Base-by-base conservation (phyloP, 2,113 vertebrate genomes). In the Megalops atlanticus region DNA sequence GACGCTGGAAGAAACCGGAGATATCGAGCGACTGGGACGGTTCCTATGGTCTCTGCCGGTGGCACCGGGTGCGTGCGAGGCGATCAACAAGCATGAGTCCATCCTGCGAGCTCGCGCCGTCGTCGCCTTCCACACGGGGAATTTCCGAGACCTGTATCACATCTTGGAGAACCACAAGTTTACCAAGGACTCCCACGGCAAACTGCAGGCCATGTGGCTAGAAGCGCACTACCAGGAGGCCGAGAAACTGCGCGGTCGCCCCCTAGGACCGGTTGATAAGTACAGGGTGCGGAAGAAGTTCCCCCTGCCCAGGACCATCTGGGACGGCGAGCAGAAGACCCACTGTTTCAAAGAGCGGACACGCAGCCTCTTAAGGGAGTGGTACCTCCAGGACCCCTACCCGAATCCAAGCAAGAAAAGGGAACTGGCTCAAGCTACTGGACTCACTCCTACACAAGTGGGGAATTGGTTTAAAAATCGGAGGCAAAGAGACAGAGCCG, bases 401-500 rank as follows among this genome's bases (percentile, higher is more conserved):
- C 98, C 98, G 86, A 99, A 99, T 88, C 98, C 98, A 92, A 98
- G 97, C 95, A 99, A 99, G 96, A 99, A 99, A 96, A 96, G 98
- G 92, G 98, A 99, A 96, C 96, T 99, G 95, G 98, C 98, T 89
- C 98, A 99, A 96, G 98, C 98, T 95, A 99, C 98, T 85, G 98
- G 98, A 95, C 98, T 99, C 95, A 99, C 98, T 88, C 98, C 98
- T 78, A 99, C 98, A 89, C 98, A 99, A 93, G 98, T 99, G 92
- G 98, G 98, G 89, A 99, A 99, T 94, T 99, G 98, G 98, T 99
- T 99, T 96, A 99, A 99, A 95, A 99, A 99, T 91, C 96, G 98
- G 87, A 94, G 98, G 93, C 98, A 99, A 92, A 94, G 98, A 94
- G 98, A 99, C 95, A 97, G 98, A 93, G 98, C 98, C 4, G 98